phyloP scores from a whole-genome alignment of 2,113 vertebrate species.

The Microtus pennsylvanicus region DNA sequence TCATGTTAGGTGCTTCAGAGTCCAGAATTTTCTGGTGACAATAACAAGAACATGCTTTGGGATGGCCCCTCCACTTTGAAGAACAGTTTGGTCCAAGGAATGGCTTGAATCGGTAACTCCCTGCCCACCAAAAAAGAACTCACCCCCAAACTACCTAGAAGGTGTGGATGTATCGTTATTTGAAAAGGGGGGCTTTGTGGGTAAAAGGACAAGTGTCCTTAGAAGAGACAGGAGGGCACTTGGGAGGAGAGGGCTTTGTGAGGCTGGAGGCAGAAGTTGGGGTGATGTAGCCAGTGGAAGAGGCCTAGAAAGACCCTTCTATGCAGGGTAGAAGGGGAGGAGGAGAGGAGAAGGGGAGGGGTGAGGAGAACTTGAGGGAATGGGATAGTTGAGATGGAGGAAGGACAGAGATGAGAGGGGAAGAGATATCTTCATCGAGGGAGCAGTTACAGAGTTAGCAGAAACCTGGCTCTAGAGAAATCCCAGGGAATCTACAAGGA shows the following conservation, averaged over 20 bases:
- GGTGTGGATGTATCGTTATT: not conserved
- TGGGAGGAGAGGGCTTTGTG: not conserved
- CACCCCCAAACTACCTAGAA: not conserved
- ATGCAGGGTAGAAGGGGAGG: not conserved
- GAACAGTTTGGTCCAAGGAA: not conserved
- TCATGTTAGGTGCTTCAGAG: not conserved
- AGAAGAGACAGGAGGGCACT: not conserved
- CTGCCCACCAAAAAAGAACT: no score
- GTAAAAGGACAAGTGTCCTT: not conserved
- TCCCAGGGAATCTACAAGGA: no score
- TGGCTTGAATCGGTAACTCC: not conserved
- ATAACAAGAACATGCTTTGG: not conserved
- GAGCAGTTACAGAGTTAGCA: no score
- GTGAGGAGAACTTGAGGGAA: no score
- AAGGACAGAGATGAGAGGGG: no score
- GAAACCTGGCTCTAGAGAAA: no score
- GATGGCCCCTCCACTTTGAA: not conserved
- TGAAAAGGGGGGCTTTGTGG: not conserved
- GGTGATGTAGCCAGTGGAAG: not conserved
- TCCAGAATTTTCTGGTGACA: not conserved
- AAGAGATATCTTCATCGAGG: accelerated
- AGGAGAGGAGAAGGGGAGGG: no score
- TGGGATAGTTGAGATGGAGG: no score
- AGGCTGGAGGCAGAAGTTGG: not conserved
- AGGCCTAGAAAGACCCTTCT: not conserved